These are phyloP conservation scores for Drosophila azteca DNA, from an alignment of 1,140 invertebrate genomes.

Conservation along the genomic window DNA sequence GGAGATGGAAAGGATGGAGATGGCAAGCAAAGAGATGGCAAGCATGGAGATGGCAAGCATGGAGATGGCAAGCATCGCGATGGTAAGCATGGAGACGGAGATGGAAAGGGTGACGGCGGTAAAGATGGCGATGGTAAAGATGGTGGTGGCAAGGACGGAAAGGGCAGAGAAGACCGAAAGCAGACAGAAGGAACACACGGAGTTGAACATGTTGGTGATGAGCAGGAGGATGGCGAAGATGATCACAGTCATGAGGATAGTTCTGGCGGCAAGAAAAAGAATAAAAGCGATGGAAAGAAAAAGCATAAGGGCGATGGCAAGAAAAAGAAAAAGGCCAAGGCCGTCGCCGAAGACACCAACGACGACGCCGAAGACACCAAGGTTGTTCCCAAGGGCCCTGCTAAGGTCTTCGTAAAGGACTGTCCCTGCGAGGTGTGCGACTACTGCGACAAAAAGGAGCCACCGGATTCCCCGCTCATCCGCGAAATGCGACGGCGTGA, in stretches of 20 bases:
- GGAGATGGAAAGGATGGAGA: too few relatives aligned
- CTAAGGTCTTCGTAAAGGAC: not conserved
- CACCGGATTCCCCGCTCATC: conserved; percentile 43
- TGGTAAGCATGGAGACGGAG: not conserved
- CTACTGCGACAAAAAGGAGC: not conserved
- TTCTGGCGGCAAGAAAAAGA: not conserved
- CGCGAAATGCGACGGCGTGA: conserved; percentile 40
- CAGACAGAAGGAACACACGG: too few relatives aligned
- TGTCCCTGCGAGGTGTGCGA: conserved; percentile 57
- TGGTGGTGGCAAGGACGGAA: too few relatives aligned
- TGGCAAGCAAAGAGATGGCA: too few relatives aligned
- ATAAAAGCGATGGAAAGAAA: not conserved
- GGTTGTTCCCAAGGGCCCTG: too few relatives aligned
- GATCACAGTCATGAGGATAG: not conserved
- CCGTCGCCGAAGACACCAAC: too few relatives aligned
- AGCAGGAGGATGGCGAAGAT: not conserved
- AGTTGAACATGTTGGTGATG: not conserved
- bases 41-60: too few relatives aligned
- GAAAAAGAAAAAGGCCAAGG: too few relatives aligned
- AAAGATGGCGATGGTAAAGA: too few relatives aligned
- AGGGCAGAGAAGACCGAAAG: too few relatives aligned
- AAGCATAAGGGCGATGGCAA: not conserved
- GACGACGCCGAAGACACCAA: too few relatives aligned
- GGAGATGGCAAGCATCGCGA: not conserved
- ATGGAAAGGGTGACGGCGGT: not conserved